phyloP scores from a whole-genome alignment of 1,140 invertebrate species.

The Hypothenemus hampei region DNA sequence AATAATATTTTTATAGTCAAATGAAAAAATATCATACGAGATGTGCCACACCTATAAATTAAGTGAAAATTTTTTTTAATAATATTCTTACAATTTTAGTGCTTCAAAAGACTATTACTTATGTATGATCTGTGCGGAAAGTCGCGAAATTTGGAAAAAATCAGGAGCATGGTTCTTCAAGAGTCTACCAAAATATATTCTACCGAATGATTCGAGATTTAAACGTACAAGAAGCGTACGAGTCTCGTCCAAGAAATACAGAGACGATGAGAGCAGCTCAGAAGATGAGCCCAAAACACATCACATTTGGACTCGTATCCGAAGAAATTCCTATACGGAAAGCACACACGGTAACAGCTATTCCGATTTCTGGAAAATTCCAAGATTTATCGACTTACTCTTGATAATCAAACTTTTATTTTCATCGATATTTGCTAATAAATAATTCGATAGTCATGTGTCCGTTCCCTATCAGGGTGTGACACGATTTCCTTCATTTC shows the following conservation, averaged over 20 bases:
- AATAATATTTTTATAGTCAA: no score
- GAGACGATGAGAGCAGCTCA: constrained; percentile 52
- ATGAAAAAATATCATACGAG: no score
- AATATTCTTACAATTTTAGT: no score
- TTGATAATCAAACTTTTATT: neutral
- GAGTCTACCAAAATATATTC: constrained; percentile 69
- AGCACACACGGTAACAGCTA: constrained; percentile 36
- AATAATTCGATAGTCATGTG: no score
- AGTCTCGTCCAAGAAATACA: constrained; percentile 30
- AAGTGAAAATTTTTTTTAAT: no score
- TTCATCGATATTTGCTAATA: no score
- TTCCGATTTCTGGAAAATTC: no score
- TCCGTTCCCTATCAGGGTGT: no score
- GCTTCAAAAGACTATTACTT: constrained; percentile 66
- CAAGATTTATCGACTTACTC: neutral
- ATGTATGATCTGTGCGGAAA: constrained; percentile 95
- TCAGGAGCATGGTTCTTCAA: constrained; percentile 97
- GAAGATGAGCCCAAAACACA: constrained; percentile 45
- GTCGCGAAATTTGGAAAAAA: constrained; percentile 94
- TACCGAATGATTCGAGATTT: constrained; percentile 47
- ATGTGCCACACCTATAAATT: no score
- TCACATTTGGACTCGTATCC: constrained; percentile 29
- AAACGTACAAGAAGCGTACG: constrained; percentile 21
- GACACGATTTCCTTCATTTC: no score
- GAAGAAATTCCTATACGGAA: constrained; percentile 41